Evolutionary conservation across 2,888 invertebrate species (phyloP).

Genomic region (Sinohyriopsis cumingii): DNA sequence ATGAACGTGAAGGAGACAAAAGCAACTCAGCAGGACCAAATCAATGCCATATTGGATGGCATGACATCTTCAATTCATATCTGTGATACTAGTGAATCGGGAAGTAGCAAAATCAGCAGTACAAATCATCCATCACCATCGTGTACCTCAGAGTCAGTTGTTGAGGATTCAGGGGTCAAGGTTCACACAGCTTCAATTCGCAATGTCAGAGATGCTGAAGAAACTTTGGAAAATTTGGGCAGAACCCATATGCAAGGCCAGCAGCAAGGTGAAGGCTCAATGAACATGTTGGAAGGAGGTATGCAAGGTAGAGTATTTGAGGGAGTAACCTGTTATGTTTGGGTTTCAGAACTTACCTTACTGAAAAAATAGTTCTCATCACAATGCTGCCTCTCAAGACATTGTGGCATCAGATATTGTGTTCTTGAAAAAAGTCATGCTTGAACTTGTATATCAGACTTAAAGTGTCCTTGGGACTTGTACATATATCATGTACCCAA

Average conservation of each 20-base stretch:
- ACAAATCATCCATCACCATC: too few relatives aligned
- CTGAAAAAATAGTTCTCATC: neutral
- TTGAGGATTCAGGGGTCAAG: slow-evolving; percentile 3
- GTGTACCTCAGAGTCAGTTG: too few relatives aligned
- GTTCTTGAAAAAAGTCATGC: too few relatives aligned
- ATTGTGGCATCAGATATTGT: too few relatives aligned
- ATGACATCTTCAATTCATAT: slow-evolving; percentile 20
- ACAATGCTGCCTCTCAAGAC: too few relatives aligned
- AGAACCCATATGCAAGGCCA: slow-evolving; percentile 63
- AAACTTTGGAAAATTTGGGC: slow-evolving; percentile 58
- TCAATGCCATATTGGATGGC: slow-evolving; percentile 19
- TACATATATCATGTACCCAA: too few relatives aligned
- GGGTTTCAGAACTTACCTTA: neutral
- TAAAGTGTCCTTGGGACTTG: too few relatives aligned
- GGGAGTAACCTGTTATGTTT: neutral
- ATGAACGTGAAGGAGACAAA: slow-evolving; percentile 20
- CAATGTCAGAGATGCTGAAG: slow-evolving; percentile 43
- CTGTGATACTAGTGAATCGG: slow-evolving; percentile 16
- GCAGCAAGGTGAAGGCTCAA: slow-evolving; percentile 53
- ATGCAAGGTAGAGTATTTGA: slow-evolving; percentile 54
- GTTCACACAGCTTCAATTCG: slow-evolving; percentile 60
- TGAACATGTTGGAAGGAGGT: slow-evolving; percentile 62
- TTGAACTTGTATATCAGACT: too few relatives aligned
- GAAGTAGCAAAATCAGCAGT: too few relatives aligned
- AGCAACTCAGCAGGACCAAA: neutral